Base-by-base conservation (phyloP, 37 sponge, comb jelly and placozoan species). In the Petrosia ficiformis region DNA sequence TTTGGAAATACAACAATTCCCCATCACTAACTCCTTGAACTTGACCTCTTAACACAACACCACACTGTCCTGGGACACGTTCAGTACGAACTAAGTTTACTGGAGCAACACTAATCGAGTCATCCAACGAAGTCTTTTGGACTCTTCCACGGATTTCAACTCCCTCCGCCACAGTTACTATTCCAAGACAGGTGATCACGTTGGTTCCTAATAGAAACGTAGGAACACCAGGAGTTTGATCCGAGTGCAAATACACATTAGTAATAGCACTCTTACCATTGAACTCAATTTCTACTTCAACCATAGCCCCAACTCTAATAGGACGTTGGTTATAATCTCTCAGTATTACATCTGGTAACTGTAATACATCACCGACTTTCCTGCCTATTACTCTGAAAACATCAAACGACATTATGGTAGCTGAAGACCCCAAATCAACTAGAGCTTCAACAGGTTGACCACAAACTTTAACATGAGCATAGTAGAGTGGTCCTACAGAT, bases 341-440 rank as follows among this genome's bases (percentile, higher is more conserved):
- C 39, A 78, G 78, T 11, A 38, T 44, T 14, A 68, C 35, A 14
- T 44, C 58, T 5, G 70, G 78, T 30, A 28, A 28, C 35, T 39
- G 31, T 1, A 66, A n/a, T 16, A 70, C 78, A 44, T 24, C 39
- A 1, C 37, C 57, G 31, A 70, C 78, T 21, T 16, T 4, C 8
- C 2, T 8, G 19, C 77, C 61, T 19, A 78, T 28, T 22, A 48
- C 68, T 39, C 66, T 39, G 42, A 78, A 67, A 42, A 78, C 38
- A 6, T 78, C 32, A 44, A 78, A 66, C 3, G 70, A 78, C 57
- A 78, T 42, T 25, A 78, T 40, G 22, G 69, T 78, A 4, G 78
- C 78, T 44, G 69, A 65, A 48, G 79, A 79, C 4, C 79, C 79
- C 14, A 70, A 60, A 35, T 77, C 78, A 31, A 67, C 78, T 57